These are phyloP conservation scores for Meleagris gallopavo DNA, from an alignment of 2,113 vertebrate species.

Conservation along the genomic window DNA sequence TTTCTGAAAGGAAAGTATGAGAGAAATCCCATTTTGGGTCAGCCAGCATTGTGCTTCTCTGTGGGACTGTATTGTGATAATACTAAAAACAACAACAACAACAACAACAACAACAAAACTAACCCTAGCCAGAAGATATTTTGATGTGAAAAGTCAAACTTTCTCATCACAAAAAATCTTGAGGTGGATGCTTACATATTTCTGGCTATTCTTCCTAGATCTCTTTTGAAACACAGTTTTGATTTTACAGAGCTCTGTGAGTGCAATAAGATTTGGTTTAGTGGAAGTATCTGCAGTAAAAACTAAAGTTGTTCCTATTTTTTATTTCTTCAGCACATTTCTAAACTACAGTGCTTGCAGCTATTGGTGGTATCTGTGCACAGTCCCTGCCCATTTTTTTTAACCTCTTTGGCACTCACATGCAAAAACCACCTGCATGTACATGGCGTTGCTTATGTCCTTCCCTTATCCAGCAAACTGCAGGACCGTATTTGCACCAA, in stretches of 20 bases:
- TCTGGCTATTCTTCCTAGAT: fast-evolving
- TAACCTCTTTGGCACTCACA: neutral
- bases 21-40: neutral
- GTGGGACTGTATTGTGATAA: neutral
- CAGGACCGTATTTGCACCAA: neutral
- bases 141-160: neutral
- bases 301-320: neutral
- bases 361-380: neutral
- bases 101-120: neutral
- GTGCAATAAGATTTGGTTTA: neutral
- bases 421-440: fast-evolving
- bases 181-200: neutral
- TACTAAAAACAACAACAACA: neutral
- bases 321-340: neutral
- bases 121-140: neutral
- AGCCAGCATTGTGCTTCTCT: neutral
- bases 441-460: fast-evolving
- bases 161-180: neutral
- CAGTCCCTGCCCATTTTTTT: neutral
- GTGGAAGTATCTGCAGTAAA: neutral
- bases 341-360: neutral
- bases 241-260: neutral
- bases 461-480: neutral
- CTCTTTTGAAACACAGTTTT: neutral
- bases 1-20: neutral